Evolutionary conservation across 2,797 vertebrate genomes (phyloP).

Genomic region (Spea hammondii): DNA sequence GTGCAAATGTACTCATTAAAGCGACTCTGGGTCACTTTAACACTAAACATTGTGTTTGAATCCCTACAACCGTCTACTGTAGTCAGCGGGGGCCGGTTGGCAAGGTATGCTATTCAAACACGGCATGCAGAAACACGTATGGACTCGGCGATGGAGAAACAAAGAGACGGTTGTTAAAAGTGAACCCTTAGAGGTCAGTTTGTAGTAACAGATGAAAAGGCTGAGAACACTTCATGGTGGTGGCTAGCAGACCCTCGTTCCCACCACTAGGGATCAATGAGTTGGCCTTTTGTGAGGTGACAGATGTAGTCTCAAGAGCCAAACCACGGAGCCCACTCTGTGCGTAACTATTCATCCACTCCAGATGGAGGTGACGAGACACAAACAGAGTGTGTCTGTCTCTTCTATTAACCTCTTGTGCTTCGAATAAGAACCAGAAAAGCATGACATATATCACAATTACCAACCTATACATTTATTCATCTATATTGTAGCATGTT

Average conservation of each 20-base stretch:
- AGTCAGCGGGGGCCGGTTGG: background rate
- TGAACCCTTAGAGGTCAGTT: background rate
- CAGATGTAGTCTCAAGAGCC: conserved; percentile 24
- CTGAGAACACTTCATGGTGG: background rate
- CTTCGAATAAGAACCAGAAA: too few species aligned
- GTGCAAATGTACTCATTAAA: too few species aligned
- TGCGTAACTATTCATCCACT: conserved; percentile 8
- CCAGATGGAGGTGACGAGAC: conserved; percentile 19
- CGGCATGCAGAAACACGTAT: background rate
- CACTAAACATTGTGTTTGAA: background rate
- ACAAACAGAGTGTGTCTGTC: conserved; percentile 8
- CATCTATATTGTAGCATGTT: too few species aligned
- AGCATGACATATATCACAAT: too few species aligned
- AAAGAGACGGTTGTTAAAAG: background rate
- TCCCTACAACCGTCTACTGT: background rate
- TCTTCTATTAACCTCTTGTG: conserved; percentile 5
- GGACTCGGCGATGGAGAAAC: background rate
- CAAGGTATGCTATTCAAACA: background rate
- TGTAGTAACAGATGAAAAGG: conserved; percentile 2
- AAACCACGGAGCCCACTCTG: background rate
- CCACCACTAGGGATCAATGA: conserved; percentile 15
- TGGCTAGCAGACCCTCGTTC: background rate
- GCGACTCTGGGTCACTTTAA: background rate
- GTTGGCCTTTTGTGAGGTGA: conserved; percentile 3
- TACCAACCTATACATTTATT: too few species aligned